Evolutionary conservation across 2,888 invertebrate genomes (phyloP).

Genomic region (Trachelus stipa): DNA sequence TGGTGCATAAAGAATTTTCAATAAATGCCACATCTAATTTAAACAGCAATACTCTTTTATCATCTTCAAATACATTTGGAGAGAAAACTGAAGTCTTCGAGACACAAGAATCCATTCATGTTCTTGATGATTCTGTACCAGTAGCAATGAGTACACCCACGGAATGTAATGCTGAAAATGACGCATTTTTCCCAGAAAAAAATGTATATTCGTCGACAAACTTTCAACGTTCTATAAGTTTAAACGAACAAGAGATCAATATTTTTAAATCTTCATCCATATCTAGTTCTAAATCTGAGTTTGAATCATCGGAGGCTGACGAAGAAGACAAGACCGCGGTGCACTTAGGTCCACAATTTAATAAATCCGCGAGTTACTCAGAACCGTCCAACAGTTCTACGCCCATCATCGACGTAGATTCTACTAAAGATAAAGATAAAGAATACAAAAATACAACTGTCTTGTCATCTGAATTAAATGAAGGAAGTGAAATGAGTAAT

Average conservation of each 20-base stretch:
- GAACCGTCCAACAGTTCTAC: not conserved
- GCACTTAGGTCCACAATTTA: not conserved
- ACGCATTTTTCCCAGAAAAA: conserved; percentile 16
- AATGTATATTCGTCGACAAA: conserved; percentile 5
- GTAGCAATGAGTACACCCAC: conserved; percentile 19
- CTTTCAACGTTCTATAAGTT: conserved; percentile 15
- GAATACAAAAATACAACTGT: not conserved
- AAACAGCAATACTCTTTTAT: not conserved
- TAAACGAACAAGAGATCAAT: conserved; percentile 13
- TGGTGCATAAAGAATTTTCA: not conserved
- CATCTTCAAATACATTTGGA: not conserved
- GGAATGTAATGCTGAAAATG: conserved; percentile 1
- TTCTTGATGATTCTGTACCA: conserved; percentile 14
- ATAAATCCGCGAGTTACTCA: not conserved
- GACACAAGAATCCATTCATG: conserved; percentile 10
- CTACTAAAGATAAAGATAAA: not conserved
- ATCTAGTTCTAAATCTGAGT: conserved; percentile 11
- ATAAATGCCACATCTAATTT: not conserved
- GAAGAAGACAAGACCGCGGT: not conserved
- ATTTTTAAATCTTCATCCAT: conserved; percentile 3
- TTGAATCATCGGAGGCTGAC: conserved; percentile 15
- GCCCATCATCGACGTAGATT: not conserved
- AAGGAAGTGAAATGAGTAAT: not conserved
- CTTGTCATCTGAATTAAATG: not conserved
- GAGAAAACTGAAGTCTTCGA: conserved; percentile 14